These are phyloP conservation scores for Trissolcus japonicus DNA, from an alignment of 2,888 invertebrate species.

Conservation along the genomic window DNA sequence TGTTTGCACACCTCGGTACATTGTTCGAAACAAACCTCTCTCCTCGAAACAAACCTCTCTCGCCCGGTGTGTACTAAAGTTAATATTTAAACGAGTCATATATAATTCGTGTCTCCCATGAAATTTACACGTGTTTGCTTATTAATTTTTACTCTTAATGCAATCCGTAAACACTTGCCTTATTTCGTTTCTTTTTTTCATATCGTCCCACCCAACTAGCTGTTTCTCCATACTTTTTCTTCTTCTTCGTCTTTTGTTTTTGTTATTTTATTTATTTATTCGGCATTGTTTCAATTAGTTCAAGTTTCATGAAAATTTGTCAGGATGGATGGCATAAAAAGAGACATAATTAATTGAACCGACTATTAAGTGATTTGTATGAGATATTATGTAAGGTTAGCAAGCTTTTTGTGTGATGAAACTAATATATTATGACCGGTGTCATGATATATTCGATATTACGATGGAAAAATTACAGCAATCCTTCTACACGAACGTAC, in stretches of 20 bases:
- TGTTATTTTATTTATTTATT: no score
- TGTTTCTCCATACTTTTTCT: no score
- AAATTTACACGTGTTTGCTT: slow-evolving; percentile 30
- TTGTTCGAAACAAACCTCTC: slow-evolving; percentile 63
- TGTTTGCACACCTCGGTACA: slow-evolving; percentile 69
- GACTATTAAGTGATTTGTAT: slow-evolving; percentile 18
- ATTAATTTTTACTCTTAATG: slow-evolving; percentile 14
- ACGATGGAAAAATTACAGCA: slow-evolving; percentile 74
- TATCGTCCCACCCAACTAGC: no score
- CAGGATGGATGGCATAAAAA: neutral
- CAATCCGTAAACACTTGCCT: neutral
- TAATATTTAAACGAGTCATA: slow-evolving; percentile 49
- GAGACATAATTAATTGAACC: no score
- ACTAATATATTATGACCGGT: slow-evolving; percentile 69
- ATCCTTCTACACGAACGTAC: slow-evolving; percentile 66
- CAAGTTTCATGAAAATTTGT: neutral
- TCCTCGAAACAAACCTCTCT: slow-evolving; percentile 56
- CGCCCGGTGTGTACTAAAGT: slow-evolving; percentile 23
- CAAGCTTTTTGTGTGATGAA: slow-evolving; percentile 43
- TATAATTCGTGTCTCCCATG: slow-evolving; percentile 38
- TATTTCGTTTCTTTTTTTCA: no score
- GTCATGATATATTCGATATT: slow-evolving; percentile 71
- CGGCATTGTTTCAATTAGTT: no score
- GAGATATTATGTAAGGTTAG: slow-evolving; percentile 33
- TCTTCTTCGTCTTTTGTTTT: no score